Conservation (phyloP, 2,113 vertebrate species). For the Corythornis madagascariensis region DNA sequence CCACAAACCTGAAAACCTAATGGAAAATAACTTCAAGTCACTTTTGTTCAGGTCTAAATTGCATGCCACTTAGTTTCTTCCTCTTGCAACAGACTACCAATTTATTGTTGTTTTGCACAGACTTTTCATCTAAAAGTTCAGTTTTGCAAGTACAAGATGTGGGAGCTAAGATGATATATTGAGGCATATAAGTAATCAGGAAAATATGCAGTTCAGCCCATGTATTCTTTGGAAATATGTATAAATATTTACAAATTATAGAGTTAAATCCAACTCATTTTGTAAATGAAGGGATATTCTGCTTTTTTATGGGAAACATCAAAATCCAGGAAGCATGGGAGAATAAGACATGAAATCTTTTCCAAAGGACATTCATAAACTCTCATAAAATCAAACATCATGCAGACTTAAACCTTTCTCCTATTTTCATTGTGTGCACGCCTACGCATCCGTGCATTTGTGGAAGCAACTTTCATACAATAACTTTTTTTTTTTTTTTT, state of each 20-base stretch:
- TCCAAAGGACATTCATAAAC: constrained; percentile 54
- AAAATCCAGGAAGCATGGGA: constrained; percentile 59
- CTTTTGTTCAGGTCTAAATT: constrained; percentile 25
- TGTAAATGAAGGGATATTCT: constrained; percentile 74
- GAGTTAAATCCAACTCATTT: constrained; percentile 74
- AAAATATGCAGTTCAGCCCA: constrained; percentile 73
- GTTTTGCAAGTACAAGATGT: constrained; percentile 70
- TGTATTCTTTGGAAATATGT: constrained; percentile 76
- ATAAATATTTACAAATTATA: constrained; percentile 81
- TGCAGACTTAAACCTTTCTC: constrained; percentile 45
- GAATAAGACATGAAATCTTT: constrained; percentile 37
- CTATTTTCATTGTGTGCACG: constrained; percentile 55
- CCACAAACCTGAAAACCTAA: neutral
- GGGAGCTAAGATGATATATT: constrained; percentile 73
- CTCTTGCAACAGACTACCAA: constrained; percentile 4
- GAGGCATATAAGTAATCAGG: constrained; percentile 73
- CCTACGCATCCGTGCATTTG: constrained; percentile 3
- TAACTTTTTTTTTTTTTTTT: neutral
- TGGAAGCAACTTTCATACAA: constrained; percentile 29
- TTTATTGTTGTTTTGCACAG: constrained; percentile 45
- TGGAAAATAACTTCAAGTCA: neutral
- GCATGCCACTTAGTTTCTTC: constrained; percentile 14
- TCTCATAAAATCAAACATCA: constrained; percentile 34
- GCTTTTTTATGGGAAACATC: constrained; percentile 60
- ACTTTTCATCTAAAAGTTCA: constrained; percentile 65